These are phyloP conservation scores for Heliothis subflexa DNA, from an alignment of 1,140 invertebrate species.

Conservation along the genomic window DNA sequence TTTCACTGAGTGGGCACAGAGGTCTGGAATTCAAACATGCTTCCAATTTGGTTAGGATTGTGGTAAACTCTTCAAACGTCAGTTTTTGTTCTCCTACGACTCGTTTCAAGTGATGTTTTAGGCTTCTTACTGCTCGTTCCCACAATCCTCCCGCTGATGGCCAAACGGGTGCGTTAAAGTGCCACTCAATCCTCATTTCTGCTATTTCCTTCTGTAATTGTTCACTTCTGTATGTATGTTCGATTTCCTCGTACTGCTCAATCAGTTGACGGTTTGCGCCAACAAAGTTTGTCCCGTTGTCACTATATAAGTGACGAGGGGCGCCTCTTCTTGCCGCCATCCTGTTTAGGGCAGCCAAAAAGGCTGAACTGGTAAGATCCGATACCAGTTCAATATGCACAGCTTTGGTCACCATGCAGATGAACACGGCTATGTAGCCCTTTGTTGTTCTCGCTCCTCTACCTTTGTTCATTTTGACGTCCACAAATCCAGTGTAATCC, in stretches of 20 bases:
- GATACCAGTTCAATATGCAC: no score
- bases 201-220: background rate
- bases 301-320: background rate
- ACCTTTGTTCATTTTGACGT: background rate
- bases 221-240: background rate
- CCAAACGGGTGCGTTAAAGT: background rate
- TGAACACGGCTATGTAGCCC: background rate
- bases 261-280: background rate
- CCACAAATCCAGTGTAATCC: background rate
- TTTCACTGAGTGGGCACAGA: background rate
- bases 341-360: no score
- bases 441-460: background rate
- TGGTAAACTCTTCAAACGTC: slow-evolving; percentile 17
- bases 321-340: no score
- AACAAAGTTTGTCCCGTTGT: background rate
- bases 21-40: background rate
- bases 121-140: background rate
- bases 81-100: slow-evolving; percentile 15
- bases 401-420: no score
- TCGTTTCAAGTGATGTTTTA: slow-evolving; percentile 17
- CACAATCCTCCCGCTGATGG: background rate
- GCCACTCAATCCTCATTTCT: background rate
- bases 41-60: background rate
- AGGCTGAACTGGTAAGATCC: no score
- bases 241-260: background rate